Base-by-base conservation (phyloP, 1,140 invertebrate genomes). In the Drosophila malerkotliana region DNA sequence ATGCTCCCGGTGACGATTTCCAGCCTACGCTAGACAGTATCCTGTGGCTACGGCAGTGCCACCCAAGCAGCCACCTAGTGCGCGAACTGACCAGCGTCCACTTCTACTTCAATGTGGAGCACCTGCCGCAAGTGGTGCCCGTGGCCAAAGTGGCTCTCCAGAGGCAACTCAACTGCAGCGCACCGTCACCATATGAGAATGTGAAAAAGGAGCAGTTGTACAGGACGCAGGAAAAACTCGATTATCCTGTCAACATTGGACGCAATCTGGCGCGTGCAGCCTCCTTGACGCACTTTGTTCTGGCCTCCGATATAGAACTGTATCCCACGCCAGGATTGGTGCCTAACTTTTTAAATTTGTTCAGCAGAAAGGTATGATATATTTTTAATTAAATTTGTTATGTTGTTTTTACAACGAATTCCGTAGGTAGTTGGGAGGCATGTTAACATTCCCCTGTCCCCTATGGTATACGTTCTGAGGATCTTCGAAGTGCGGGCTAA, bases 211-310 rank as follows among this genome's bases (percentile, higher is more conserved):
- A 90, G 0, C 92, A 93, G 21, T 94, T 96, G 67, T 97, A 96
- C 92, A 97, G 96, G 90, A 94, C 93, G 26, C 94, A 95, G 60
- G 96, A 95, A 73, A 95, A 94, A 71, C 91, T 97, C 0, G 82
- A 96, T 0, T 98, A 98, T 91, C 97, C 97, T 0, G 96, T 98
- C 5, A 98, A 98, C 87, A 95, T 97, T 0, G 96, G 96, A 0
- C 92, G 97, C 10, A 98, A 98, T 91, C 93, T 98, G 3, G 97
- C 97, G 0, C 93, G 97, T 2, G 94, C 96, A 77, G 94, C 94
- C 4, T 95, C 97, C 7, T 91, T 95, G 15, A 97, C 97, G 26
- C 94, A 97, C 82, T 97, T 95, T 91, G 93, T 98, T 34, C 93
- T 98, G 56, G 95, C 96, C 2, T 97, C 96, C 10, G 97, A 98